Evolutionary conservation across 1,140 invertebrate species (phyloP).

Genomic region (Dinothrombium tinctorium): DNA sequence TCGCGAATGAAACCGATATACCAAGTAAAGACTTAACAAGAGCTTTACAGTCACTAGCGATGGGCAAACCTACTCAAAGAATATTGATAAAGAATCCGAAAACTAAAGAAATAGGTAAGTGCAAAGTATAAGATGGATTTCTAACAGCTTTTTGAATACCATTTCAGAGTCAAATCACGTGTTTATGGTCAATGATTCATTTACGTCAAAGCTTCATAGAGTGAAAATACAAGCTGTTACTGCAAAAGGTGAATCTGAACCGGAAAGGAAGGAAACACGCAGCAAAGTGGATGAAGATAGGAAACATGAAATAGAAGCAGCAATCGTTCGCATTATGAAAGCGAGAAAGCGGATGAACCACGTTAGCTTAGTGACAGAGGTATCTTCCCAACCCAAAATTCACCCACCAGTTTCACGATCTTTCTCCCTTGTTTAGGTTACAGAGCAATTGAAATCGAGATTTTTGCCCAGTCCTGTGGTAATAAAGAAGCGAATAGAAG

Average conservation of each 20-base stretch:
- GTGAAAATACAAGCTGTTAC: slow-evolving; percentile 48
- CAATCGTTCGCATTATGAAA: slow-evolving; percentile 99
- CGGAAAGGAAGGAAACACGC: slow-evolving; percentile 86
- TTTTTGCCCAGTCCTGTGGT: slow-evolving; percentile 92
- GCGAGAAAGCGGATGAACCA: slow-evolving; percentile 82
- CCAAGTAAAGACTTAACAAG: slow-evolving; percentile 84
- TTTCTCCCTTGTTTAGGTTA: slow-evolving; percentile 34
- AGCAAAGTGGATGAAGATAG: slow-evolving; percentile 93
- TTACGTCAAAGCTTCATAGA: slow-evolving; percentile 88
- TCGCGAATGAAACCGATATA: slow-evolving; percentile 91
- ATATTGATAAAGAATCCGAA: slow-evolving; percentile 78
- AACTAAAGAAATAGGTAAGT: slow-evolving; percentile 66
- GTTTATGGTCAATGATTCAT: slow-evolving; percentile 91
- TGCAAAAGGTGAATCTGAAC: slow-evolving; percentile 93
- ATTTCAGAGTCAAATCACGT: slow-evolving; percentile 52
- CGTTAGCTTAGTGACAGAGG: slow-evolving; percentile 81
- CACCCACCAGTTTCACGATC: not conserved
- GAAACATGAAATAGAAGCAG: slow-evolving; percentile 60
- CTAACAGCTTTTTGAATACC: slow-evolving; percentile 2
- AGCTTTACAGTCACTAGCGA: slow-evolving; percentile 82
- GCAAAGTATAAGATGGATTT: not conserved
- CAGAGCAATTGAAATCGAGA: slow-evolving; percentile 77
- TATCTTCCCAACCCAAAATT: slow-evolving; percentile 15
- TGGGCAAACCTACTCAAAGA: slow-evolving; percentile 91
- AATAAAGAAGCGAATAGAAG: slow-evolving; percentile 97